Base-by-base conservation (phyloP, 2,797 vertebrate species). In the Nannoperca obscura region DNA sequence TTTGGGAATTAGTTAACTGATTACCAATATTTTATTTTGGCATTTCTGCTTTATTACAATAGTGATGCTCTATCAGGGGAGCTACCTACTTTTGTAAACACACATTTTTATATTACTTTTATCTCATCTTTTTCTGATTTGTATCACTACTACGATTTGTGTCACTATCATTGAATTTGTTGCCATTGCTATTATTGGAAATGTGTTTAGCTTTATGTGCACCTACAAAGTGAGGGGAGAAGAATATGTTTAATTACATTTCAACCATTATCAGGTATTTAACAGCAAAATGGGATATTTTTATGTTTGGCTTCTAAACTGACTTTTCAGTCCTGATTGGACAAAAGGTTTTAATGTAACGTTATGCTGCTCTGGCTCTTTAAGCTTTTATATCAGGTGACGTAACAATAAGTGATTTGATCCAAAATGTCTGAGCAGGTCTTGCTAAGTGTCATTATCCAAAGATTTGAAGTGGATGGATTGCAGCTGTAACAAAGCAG, bases 401-500 rank as follows among this genome's bases (percentile, higher is more conserved):
- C 22, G 36, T 61, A 14, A 68, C 36, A 55, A 17, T 52, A 38
- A 63, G 3, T 42, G 27, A 54, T 72, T 12, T 24, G 17, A 60
- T 57, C 12, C 30, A 36, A 42, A 40, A 13, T 27, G 52, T 46
- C 17, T 32, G 24, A 61, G 46, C 58, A 57, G 59, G 42, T 74
- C 24, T 63, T 76, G 9, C 44, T 44, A 27, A 71, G 74, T 75
- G 40, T 80, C 63, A 77, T 32, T 32, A 71, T 50, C 22, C 19
- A 73, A 60, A 74, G 42, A 73, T 72, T 44, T 82, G 54, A 72
- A 72, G 46, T 36, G 24, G 63, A 67, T 76, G 32, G 32, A 81
- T 64, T 57, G 75, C 53, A 71, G 57, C 59, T 60, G 22, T 7
- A 44, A 19, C 6, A 3, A 69, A 84, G 62, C 65, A 32, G 65